Base-by-base conservation (phyloP, 2,797 vertebrate genomes). In the Lepus townsendii region DNA sequence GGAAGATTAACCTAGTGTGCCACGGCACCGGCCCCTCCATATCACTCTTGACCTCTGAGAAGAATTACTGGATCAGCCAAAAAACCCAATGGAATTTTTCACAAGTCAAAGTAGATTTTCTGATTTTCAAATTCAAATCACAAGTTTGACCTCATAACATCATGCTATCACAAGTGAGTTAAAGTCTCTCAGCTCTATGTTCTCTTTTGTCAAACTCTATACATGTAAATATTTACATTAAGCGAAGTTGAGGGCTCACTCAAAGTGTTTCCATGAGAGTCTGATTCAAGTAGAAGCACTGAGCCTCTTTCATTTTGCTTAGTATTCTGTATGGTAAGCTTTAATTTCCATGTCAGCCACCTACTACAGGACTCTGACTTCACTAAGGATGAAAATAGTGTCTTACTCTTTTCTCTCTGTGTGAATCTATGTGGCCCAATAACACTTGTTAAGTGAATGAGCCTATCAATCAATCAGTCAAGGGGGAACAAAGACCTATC, bases 71-170 rank as follows among this genome's bases (percentile, higher is more conserved):
- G 26, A 91, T 54, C 63, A 91, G 16, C 19, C 38, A 72, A 75
- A 82, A 91, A 85, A 52, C 10, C 35, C 62, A 85, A 54, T 20
- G 42, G 75, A 89, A 76, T 83, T 87, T 71, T 85, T 96, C 17
- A 75, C 72, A 92, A n/a, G 30, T 90, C 32, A 85, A 63, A 94
- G 52, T 27, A 96, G 32, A 77, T 86, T 92, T 88, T 93, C 76
- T 88, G 38, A 19, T 80, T 91, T 94, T 73, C 27, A 27, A 82
- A 38, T 78, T 72, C 42, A 88, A 71, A 50, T 54, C 27, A 85
- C 71, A 30, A 90, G 62, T 88, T 71, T 83, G 68, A 47, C 52
- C 42, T 71, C 50, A 66, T 71, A 83, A 50, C 12, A 52, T 85
- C 32, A 69, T 54, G 24, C 92, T 75, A 88, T 88, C 80, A 83